These are phyloP conservation scores for Brachionus koreanus DNA, from an alignment of 1,140 invertebrate species.

Conservation along the genomic window DNA sequence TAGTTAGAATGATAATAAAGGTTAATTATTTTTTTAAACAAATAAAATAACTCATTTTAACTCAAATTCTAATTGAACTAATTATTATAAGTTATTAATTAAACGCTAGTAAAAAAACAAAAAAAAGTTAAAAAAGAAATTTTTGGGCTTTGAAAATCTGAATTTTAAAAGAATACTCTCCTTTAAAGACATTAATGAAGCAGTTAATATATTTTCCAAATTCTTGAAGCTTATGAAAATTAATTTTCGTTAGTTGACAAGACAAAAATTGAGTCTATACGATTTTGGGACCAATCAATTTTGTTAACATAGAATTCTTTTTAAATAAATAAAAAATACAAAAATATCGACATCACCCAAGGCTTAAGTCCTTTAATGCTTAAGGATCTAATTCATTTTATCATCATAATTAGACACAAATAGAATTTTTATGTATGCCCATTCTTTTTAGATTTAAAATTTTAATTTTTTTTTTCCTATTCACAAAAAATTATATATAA, in stretches of 20 bases:
- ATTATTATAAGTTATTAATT: too few relatives aligned
- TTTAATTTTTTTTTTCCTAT: neutral
- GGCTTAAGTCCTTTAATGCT: neutral
- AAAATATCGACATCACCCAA: neutral
- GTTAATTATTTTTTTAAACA: too few relatives aligned
- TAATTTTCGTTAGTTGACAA: neutral
- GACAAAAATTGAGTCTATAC: neutral
- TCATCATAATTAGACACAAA: conserved; percentile 38
- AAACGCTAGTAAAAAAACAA: too few relatives aligned
- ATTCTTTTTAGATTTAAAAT: conserved; percentile 4
- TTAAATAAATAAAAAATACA: neutral
- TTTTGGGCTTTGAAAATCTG: too few relatives aligned
- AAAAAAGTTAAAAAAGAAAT: too few relatives aligned
- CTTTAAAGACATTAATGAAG: too few relatives aligned
- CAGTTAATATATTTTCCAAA: neutral
- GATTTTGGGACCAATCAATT: neutral
- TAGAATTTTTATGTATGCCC: conserved; percentile 27
- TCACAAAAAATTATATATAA: conserved; percentile 9
- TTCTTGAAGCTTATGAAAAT: neutral
- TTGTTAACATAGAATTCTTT: neutral
- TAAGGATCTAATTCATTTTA: conserved; percentile 4
- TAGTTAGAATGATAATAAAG: too few relatives aligned
- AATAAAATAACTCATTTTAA: too few relatives aligned
- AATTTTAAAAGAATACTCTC: too few relatives aligned
- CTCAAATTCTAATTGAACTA: too few relatives aligned